These are phyloP conservation scores for Eupithecia pulchellata DNA, from an alignment of 2,888 invertebrate species.

Conservation along the genomic window DNA sequence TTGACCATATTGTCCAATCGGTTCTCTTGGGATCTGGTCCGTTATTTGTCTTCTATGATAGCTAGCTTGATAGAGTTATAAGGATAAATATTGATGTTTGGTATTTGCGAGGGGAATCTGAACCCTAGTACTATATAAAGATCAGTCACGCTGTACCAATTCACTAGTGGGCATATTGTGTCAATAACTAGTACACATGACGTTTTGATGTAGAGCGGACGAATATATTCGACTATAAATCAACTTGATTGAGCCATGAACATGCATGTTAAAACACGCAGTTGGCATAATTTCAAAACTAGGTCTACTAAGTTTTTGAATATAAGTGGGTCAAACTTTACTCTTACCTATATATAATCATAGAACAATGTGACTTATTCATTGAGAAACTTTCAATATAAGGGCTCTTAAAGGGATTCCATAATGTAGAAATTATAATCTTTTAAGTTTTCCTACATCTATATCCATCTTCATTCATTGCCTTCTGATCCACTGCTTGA, in stretches of 20 bases:
- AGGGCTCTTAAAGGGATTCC: neutral
- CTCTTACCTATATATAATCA: neutral
- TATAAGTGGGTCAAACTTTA: neutral
- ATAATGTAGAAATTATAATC: neutral
- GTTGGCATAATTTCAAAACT: neutral
- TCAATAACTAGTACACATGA: neutral
- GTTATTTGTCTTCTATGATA: slow-evolving; percentile 8
- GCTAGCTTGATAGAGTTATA: slow-evolving; percentile 10
- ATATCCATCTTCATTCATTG: no score
- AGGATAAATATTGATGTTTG: neutral
- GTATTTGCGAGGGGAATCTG: neutral
- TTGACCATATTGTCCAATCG: neutral
- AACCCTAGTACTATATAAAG: slow-evolving; percentile 4
- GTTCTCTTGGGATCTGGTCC: slow-evolving; percentile 3
- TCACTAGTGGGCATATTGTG: neutral
- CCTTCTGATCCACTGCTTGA: no score
- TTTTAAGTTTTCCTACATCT: neutral
- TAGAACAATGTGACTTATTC: neutral
- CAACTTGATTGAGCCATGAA: neutral
- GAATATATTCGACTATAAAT: neutral
- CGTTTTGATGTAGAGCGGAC: neutral
- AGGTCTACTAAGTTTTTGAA: neutral
- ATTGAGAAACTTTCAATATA: neutral
- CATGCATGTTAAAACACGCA: slow-evolving; percentile 5
- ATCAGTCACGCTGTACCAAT: neutral